Evolutionary conservation across 2,888 invertebrate species (phyloP).

Genomic region (Corythucha ciliata): DNA sequence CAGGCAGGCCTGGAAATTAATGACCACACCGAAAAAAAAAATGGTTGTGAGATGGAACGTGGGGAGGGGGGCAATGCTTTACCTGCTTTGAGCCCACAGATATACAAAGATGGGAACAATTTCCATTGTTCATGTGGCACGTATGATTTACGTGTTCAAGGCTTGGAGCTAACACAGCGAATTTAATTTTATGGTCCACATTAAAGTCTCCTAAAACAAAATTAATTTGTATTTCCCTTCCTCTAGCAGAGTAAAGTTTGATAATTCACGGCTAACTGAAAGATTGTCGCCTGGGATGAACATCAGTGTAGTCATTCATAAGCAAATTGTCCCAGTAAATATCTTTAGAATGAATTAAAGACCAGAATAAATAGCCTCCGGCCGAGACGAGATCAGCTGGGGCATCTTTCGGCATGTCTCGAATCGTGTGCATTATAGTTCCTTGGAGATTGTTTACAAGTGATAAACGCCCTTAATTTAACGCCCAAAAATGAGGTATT

Average conservation of each 20-base stretch:
- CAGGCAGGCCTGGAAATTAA: constrained; percentile 42
- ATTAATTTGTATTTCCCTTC: too few species aligned
- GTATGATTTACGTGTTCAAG: constrained; percentile 44
- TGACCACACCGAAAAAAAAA: not conserved
- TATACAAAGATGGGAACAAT: constrained; percentile 67
- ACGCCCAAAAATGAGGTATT: constrained; percentile 17
- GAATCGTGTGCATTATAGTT: constrained; percentile 41
- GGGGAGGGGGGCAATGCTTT: constrained; percentile 27
- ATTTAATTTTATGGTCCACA: too few species aligned
- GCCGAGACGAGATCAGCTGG: constrained; percentile 53
- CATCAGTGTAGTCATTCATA: too few species aligned
- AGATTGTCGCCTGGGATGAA: too few species aligned
- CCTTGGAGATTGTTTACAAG: constrained; percentile 36
- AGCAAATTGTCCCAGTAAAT: constrained; percentile 60
- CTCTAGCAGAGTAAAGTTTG: too few species aligned
- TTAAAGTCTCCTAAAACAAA: too few species aligned
- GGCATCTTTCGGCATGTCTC: constrained; percentile 39
- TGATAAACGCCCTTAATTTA: not conserved
- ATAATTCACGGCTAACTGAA: too few species aligned
- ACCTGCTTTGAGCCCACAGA: constrained; percentile 39
- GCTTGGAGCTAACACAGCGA: constrained; percentile 42
- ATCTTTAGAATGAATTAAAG: constrained; percentile 47
- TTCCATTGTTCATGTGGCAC: constrained; percentile 52
- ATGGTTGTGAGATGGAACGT: not conserved
- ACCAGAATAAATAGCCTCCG: constrained; percentile 62